Base-by-base conservation (phyloP, 1,140 invertebrate genomes). In the Chymomyza costata region DNA sequence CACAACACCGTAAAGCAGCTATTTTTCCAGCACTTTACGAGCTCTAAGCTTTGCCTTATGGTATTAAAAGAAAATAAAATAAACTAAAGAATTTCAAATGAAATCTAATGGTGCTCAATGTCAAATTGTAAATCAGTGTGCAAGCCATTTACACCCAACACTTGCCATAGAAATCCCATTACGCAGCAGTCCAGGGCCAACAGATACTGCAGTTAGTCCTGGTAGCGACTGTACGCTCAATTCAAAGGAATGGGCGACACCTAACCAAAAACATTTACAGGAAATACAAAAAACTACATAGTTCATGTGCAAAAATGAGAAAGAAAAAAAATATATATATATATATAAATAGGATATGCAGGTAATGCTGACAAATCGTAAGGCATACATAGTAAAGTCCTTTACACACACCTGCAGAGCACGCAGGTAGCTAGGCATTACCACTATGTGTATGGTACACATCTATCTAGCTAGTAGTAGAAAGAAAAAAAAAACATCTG, bases 401-500 rank as follows among this genome's bases (percentile, higher is more conserved):
- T 13, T 48, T 17, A 21, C n/a, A 47, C 41, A 44, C 71, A 76
- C 71, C 71, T 78, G 71, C 71, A 38, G 25, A 37, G 38, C 16
- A 38, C 38, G 70, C 71, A 78, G 71, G 71, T 78, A 78, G 73
- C 49, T 43, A 53, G 35, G 53, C n/a, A n/a, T n/a, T n/a, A n/a
- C n/a, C n/a, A n/a, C n/a, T n/a, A n/a, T n/a, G n/a, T n/a, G 35
- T 51, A 17, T 40, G 21, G 31, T 39, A 46, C 52, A 57, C 53
- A 28, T 44, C 50, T 63, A 70, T 70, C 57, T 49, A 50, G n/a
- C 32, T 46, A 55, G 48, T n/a, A n/a, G n/a, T n/a, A n/a, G n/a
- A n/a, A n/a, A n/a, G n/a, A n/a, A n/a, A 52, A 17, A n/a, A n/a
- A n/a, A 78, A 78, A 78, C 73, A 78, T 78, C 71, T 78, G 71